These are phyloP conservation scores for Passerculus sandwichensis DNA, from an alignment of 2,797 vertebrate species.

Conservation along the genomic window DNA sequence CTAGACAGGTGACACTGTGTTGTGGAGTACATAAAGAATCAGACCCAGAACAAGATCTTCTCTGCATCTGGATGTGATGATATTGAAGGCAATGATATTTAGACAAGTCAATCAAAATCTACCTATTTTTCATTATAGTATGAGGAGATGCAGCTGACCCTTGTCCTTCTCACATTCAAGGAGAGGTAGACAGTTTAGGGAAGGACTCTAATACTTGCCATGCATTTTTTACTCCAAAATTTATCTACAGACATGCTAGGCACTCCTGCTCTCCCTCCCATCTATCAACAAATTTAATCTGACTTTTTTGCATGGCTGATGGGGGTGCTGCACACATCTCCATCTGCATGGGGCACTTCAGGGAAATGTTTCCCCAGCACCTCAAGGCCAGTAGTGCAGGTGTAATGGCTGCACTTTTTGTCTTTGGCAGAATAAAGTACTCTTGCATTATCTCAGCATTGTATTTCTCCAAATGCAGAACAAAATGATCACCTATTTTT, in stretches of 20 bases:
- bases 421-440: neutral
- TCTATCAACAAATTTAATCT: neutral
- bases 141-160: neutral
- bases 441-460: neutral
- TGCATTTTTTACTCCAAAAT: neutral
- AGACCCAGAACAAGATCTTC: neutral
- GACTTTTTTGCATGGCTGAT: neutral
- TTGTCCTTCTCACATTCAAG: neutral
- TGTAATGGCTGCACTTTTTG: neutral
- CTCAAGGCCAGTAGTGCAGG: neutral
- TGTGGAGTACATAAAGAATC: neutral
- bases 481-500: neutral
- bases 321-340: neutral
- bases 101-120: neutral
- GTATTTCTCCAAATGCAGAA: neutral
- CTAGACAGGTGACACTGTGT: neutral
- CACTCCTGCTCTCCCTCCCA: neutral
- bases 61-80: neutral
- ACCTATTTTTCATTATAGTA: neutral
- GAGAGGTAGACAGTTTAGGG: neutral
- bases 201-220: neutral
- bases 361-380: neutral
- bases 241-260: neutral
- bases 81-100: neutral
- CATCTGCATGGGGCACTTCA: neutral